Conservation (phyloP, 2,888 invertebrate genomes). For the Cerceris ruficornis region DNA sequence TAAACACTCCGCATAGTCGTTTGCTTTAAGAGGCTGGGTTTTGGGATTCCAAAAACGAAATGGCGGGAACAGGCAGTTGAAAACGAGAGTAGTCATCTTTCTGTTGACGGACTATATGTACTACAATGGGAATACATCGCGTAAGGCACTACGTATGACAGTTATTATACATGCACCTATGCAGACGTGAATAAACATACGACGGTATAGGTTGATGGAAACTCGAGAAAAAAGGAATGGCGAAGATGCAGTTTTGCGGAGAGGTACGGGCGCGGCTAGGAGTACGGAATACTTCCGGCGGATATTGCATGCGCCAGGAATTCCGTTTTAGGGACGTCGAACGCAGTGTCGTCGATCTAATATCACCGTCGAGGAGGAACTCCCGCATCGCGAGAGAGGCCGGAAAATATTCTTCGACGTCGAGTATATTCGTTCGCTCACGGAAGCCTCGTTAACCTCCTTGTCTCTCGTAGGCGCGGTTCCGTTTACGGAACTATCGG, state of each 20-base stretch:
- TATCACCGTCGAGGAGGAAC: conserved; percentile 12
- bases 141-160: too few relatives aligned
- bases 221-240: conserved; percentile 19
- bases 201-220: background rate
- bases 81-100: too few relatives aligned
- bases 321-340: conserved; percentile 20
- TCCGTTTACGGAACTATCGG: conserved; percentile 5
- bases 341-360: conserved; percentile 22
- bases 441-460: conserved; percentile 23
- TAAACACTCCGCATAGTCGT: too few relatives aligned
- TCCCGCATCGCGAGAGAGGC: background rate
- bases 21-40: too few relatives aligned
- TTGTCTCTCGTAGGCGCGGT: background rate
- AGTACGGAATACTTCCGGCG: conserved; percentile 28
- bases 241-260: conserved; percentile 17
- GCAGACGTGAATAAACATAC: conserved; percentile 1
- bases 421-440: background rate
- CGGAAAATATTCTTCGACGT: conserved; percentile 24
- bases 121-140: background rate
- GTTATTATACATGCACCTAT: background rate
- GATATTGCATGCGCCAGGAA: conserved; percentile 28
- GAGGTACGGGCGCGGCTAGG: background rate
- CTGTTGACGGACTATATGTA: too few relatives aligned
- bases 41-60: too few relatives aligned
- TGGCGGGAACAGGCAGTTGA: too few relatives aligned